phyloP scores from a whole-genome alignment of 2,797 vertebrate species.

The Clarias laeviceps region DNA sequence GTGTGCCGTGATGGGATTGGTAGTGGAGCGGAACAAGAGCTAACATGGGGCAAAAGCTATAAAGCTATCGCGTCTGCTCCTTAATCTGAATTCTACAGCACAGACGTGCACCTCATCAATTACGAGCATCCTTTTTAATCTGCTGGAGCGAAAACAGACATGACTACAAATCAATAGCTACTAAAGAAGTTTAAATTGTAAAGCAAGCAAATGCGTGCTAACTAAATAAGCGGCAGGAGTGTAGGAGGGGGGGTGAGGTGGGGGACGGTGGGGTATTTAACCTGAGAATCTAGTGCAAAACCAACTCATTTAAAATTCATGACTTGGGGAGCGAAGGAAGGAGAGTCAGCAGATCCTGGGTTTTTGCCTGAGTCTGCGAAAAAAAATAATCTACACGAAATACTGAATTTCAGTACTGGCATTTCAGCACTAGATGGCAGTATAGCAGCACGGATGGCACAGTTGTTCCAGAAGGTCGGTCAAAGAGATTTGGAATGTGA shows the following conservation, averaged over 20 bases:
- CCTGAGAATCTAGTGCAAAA: slow-evolving; percentile 41
- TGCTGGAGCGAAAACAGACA: slow-evolving; percentile 43
- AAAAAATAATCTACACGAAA: neutral
- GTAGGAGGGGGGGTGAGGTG: neutral
- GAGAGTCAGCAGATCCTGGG: slow-evolving; percentile 37
- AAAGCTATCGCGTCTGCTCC: slow-evolving; percentile 28
- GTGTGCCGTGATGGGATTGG: slow-evolving; percentile 36
- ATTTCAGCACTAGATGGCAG: slow-evolving; percentile 8
- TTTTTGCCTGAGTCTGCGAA: slow-evolving; percentile 22
- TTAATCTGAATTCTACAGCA: slow-evolving; percentile 37
- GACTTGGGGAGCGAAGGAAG: slow-evolving; percentile 35
- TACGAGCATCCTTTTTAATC: slow-evolving; percentile 43
- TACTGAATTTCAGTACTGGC: neutral
- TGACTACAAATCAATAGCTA: slow-evolving; percentile 21
- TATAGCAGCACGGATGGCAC: neutral
- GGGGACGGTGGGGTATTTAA: neutral
- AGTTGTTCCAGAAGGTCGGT: slow-evolving; percentile 46
- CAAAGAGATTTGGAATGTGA: slow-evolving; percentile 54
- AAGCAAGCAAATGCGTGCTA: slow-evolving; percentile 8
- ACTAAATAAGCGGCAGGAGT: slow-evolving; percentile 21
- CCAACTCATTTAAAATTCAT: slow-evolving; percentile 47
- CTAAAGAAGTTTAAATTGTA: slow-evolving; percentile 17
- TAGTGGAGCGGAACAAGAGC: slow-evolving; percentile 38
- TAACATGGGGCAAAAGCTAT: slow-evolving; percentile 23
- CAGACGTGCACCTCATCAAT: slow-evolving; percentile 34